Percentiles rank a stretch among this genome's conserved stretches.
phyloP scores from a whole-genome alignment of 2,113 vertebrate genomes.

The Ciconia boyciana region DNA sequence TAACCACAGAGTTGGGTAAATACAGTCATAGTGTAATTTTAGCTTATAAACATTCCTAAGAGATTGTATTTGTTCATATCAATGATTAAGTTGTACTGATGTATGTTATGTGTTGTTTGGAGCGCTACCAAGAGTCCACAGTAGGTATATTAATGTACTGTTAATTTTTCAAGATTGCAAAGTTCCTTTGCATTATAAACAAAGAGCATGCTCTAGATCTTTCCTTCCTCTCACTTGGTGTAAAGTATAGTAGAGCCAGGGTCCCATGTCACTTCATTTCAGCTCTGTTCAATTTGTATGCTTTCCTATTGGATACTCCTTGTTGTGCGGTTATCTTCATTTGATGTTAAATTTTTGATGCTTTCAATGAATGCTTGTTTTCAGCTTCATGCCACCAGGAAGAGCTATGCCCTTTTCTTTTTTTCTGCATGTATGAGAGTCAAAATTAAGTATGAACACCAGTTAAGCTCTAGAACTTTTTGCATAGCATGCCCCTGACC shows the following conservation, averaged over 20 bases:
- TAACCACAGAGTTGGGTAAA: constrained; percentile 76
- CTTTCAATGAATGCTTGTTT: background rate
- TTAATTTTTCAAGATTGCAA: background rate
- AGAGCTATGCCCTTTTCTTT: background rate
- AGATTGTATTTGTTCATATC: background rate
- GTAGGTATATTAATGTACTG: background rate
- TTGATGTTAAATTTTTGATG: background rate
- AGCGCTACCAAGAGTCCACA: background rate
- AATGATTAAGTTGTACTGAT: background rate
- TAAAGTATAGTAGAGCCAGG: background rate
- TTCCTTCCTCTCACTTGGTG: background rate
- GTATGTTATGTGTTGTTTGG: background rate
- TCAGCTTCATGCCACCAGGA: background rate
- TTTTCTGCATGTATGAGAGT: background rate
- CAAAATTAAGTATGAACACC: background rate
- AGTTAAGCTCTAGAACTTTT: background rate
- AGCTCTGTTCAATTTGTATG: background rate
- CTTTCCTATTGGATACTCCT: background rate
- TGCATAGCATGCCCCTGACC: background rate
- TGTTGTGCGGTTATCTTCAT: background rate
- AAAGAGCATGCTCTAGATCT: background rate
- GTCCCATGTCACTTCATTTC: background rate
- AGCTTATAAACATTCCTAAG: background rate
- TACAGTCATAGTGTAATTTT: constrained; percentile 23
- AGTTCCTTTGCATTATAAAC: background rate